Conservation (phyloP, 35 echinoderm and acorn worm species). For the Patiria miniata region DNA sequence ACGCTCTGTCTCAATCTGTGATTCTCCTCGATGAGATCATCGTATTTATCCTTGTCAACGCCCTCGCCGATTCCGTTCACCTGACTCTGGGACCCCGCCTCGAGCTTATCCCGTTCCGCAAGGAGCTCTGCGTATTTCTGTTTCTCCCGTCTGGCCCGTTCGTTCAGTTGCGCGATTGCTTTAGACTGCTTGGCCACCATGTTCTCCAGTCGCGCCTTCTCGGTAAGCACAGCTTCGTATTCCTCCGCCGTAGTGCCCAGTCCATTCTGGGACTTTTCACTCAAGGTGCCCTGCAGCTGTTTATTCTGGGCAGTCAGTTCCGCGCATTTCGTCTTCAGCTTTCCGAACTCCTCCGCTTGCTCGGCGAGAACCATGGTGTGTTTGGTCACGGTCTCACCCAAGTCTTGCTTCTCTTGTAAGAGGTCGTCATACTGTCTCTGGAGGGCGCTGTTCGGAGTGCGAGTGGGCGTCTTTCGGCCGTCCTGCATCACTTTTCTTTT, state of each 20-base stretch:
- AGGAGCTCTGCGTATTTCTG: slow-evolving; percentile 58
- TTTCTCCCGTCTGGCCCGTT: slow-evolving; percentile 67
- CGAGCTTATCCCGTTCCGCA: slow-evolving; percentile 56
- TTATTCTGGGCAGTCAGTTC: slow-evolving; percentile 12
- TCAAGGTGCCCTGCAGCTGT: slow-evolving; percentile 31
- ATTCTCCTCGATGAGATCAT: slow-evolving; percentile 44
- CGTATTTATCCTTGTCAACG: slow-evolving; percentile 2
- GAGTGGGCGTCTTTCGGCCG: slow-evolving; percentile 4
- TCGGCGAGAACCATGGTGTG: slow-evolving; percentile 39
- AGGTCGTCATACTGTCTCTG: slow-evolving; percentile 48
- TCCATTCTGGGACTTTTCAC: slow-evolving; percentile 16
- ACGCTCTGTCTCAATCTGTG: slow-evolving; percentile 39
- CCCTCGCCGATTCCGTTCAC: neutral
- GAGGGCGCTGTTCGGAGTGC: slow-evolving; percentile 17
- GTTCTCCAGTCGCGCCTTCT: slow-evolving; percentile 52
- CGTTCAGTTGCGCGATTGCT: slow-evolving; percentile 80
- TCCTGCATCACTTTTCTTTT: slow-evolving; percentile 41
- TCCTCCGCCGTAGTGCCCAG: slow-evolving; percentile 20
- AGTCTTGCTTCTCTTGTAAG: slow-evolving; percentile 55
- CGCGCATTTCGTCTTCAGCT: slow-evolving; percentile 6
- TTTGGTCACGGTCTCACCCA: slow-evolving; percentile 60
- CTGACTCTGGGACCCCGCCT: slow-evolving; percentile 22
- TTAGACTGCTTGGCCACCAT: slow-evolving; percentile 79
- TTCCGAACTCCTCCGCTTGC: slow-evolving; percentile 36
- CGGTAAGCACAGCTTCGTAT: slow-evolving; percentile 37